Evolutionary conservation across 2,113 vertebrate genomes (phyloP).

Genomic region (Thomomys bottae): DNA sequence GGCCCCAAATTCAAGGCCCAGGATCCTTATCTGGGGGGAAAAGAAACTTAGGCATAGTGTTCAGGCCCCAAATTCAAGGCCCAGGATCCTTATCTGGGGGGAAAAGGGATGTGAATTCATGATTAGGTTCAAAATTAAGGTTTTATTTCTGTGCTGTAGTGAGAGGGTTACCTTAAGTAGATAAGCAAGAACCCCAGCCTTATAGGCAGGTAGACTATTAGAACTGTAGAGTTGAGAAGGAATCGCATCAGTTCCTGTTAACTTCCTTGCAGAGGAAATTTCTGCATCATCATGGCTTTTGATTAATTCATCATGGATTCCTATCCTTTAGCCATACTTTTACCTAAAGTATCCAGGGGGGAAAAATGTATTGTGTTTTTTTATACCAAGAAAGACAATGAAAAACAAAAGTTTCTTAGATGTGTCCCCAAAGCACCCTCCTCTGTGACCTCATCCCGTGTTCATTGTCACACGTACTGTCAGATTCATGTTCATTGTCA

Average conservation of each 20-base stretch:
- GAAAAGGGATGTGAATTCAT: background rate
- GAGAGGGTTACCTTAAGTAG: conserved; percentile 51
- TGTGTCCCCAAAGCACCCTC: background rate
- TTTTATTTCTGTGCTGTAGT: conserved; percentile 61
- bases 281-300: conserved; percentile 40
- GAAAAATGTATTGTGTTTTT: conserved; percentile 9
- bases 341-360: background rate
- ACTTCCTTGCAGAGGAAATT: background rate
- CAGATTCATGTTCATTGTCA: no score
- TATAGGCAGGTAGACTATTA: conserved; percentile 56
- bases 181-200: conserved; percentile 69
- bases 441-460: background rate
- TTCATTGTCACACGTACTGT: no score
- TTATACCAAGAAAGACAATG: conserved; percentile 33
- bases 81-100: no score
- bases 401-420: conserved; percentile 23
- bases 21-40: no score
- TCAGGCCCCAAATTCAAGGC: no score
- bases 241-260: conserved; percentile 59
- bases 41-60: no score
- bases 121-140: background rate
- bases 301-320: conserved; percentile 49
- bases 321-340: conserved; percentile 32
- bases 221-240: conserved; percentile 68
- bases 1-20: no score